A percentile compares a stretch with the other conserved stretches of the same genome.
phyloP scores from a whole-genome alignment of 2,888 invertebrate species.

The Dusona sp. region DNA sequence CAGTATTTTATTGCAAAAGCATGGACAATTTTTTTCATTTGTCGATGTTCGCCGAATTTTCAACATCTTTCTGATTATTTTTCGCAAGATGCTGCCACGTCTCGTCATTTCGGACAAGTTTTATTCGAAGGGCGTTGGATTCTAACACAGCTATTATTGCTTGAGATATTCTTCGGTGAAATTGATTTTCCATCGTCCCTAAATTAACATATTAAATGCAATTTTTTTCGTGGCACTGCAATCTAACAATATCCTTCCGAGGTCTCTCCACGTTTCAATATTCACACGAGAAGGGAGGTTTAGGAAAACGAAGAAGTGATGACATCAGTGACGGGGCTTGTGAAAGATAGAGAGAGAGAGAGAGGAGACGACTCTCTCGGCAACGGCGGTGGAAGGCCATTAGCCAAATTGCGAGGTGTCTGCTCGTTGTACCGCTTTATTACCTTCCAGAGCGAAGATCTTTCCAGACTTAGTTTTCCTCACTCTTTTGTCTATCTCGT shows the following conservation, averaged over 20 bases:
- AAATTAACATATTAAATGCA: constrained; percentile 24
- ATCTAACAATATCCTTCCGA: constrained; percentile 22
- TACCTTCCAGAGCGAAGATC: constrained; percentile 76
- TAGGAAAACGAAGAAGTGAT: constrained; percentile 47
- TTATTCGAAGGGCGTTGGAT: background rate
- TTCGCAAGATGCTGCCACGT: constrained; percentile 4
- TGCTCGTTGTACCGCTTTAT: constrained; percentile 82
- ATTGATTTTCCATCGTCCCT: constrained; percentile 5
- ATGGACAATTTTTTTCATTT: background rate
- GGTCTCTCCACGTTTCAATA: constrained; percentile 51
- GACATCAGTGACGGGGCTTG: constrained; percentile 47
- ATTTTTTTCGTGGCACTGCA: constrained; percentile 32
- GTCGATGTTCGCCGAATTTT: background rate
- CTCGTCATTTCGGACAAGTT: background rate
- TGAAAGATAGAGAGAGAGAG: constrained; percentile 26
- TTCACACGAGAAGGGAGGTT: constrained; percentile 25
- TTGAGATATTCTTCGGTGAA: background rate
- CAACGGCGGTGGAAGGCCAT: constrained; percentile 78
- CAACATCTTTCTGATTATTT: constrained; percentile 5
- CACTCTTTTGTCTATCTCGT: constrained; percentile 54
- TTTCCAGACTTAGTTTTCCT: constrained; percentile 48
- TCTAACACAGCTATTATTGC: background rate
- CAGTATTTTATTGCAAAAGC: background rate
- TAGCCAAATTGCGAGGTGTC: constrained; percentile 83
- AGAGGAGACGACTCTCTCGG: constrained; percentile 43